Evolutionary conservation across 2,113 vertebrate species (phyloP).

Genomic region (Platycercus adscitus): DNA sequence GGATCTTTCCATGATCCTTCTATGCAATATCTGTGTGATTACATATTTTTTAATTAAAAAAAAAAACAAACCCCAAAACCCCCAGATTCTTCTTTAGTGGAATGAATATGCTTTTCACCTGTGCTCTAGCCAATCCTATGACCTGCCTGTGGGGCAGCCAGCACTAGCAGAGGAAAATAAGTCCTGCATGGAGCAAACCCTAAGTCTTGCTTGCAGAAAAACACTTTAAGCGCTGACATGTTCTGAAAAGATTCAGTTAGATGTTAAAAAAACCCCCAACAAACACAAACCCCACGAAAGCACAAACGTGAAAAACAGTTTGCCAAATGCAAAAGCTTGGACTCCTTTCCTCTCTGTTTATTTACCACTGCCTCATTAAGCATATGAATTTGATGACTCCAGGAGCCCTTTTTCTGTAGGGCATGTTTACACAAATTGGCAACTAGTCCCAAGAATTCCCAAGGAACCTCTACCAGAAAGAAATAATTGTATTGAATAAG

Average conservation of each 20-base stretch:
- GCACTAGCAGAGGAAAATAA: not conserved
- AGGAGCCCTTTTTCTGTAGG: not conserved
- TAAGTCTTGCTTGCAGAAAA: not conserved
- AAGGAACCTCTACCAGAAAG: not conserved
- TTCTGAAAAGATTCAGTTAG: not conserved
- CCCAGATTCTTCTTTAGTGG: not conserved
- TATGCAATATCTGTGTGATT: not conserved
- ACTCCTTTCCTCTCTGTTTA: not conserved
- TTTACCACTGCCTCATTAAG: not conserved
- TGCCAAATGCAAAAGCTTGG: not conserved
- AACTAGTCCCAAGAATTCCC: not conserved
- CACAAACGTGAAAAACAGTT: not conserved
- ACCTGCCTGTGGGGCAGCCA: not conserved
- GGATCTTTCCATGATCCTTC: not conserved
- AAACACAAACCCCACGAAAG: not conserved
- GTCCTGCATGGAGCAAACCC: not conserved
- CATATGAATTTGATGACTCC: not conserved
- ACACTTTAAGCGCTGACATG: rapidly evolving
- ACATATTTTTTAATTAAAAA: not conserved
- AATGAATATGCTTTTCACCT: not conserved
- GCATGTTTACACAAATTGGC: not conserved
- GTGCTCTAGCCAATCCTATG: not conserved
- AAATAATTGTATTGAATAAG: not conserved
- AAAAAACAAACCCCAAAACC: not conserved
- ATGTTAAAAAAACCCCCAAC: not conserved